Percentiles rank a stretch among this genome's conserved stretches.
Evolutionary conservation across 2,888 invertebrate genomes (phyloP).

Genomic region (Tetragnatha montana): DNA sequence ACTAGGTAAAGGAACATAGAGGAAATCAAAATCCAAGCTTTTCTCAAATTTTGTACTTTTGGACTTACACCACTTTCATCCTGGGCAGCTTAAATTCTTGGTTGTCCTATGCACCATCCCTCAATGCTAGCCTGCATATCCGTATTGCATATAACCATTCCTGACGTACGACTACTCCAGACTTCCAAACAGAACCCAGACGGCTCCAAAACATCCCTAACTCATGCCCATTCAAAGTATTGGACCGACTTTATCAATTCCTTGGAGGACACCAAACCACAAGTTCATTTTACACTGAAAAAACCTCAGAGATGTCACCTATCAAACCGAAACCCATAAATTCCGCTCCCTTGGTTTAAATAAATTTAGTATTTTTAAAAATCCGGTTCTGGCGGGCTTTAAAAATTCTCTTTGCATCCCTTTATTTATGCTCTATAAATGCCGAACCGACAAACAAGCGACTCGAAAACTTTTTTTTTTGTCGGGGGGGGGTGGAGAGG

Average conservation of each 20-base stretch:
- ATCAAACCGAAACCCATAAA: slow-evolving; percentile 5
- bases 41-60: too few species aligned
- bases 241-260: not conserved
- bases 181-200: not conserved
- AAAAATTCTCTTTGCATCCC: slow-evolving; percentile 10
- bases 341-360: not conserved
- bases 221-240: not conserved
- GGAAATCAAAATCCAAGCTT: too few species aligned
- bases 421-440: slow-evolving; percentile 54
- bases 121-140: not conserved
- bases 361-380: slow-evolving; percentile 15
- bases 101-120: too few species aligned
- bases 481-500: not conserved
- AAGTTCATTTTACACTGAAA: not conserved
- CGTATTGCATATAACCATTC: not conserved
- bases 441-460: slow-evolving; percentile 30
- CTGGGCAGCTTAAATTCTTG: too few species aligned
- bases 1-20: too few species aligned
- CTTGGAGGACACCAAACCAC: not conserved
- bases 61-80: too few species aligned
- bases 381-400: not conserved
- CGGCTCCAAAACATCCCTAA: not conserved
- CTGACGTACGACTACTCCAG: not conserved
- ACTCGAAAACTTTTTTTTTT: slow-evolving; percentile 10
- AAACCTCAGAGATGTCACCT: not conserved